These are phyloP conservation scores for Lepeophtheirus salmonis DNA, from an alignment of 1,140 invertebrate genomes.

Conservation along the genomic window DNA sequence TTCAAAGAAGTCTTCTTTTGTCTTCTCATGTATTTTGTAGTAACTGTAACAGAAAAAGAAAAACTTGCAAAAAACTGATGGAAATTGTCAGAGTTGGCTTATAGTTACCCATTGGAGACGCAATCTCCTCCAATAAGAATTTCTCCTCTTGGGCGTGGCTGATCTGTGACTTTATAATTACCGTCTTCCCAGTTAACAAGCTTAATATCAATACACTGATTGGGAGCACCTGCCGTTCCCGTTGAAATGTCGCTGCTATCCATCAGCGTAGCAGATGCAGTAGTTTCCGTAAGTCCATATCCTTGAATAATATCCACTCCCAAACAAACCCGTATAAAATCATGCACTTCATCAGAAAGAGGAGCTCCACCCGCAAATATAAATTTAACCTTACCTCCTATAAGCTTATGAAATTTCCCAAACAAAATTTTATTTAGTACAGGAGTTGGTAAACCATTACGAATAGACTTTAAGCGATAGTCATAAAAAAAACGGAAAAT, in stretches of 20 bases:
- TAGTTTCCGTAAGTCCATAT: constrained; percentile 87
- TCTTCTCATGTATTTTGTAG: constrained; percentile 73
- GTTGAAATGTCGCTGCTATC: constrained; percentile 39
- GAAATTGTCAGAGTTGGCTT: neutral
- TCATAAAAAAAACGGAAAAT: constrained; percentile 77
- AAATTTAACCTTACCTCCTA: constrained; percentile 45
- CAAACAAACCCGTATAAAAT: constrained; percentile 78
- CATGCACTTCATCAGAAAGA: constrained; percentile 77
- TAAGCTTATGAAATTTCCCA: constrained; percentile 21
- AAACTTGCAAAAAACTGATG: too few species aligned
- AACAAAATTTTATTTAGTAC: constrained; percentile 22
- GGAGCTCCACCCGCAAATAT: constrained; percentile 85
- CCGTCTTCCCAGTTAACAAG: constrained; percentile 28
- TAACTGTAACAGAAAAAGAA: constrained; percentile 32
- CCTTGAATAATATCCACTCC: constrained; percentile 74
- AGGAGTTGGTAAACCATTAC: constrained; percentile 28
- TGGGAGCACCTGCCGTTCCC: constrained; percentile 22
- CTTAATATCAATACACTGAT: constrained; percentile 24
- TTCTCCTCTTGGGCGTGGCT: constrained; percentile 23
- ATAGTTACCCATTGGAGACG: constrained; percentile 8
- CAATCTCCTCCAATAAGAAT: constrained; percentile 22
- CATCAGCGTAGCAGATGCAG: constrained; percentile 74
- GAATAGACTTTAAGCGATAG: constrained; percentile 55
- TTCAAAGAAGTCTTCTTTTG: constrained; percentile 75
- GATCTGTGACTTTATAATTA: constrained; percentile 23